Conservation (phyloP, 2,888 invertebrate genomes). For the Xanthia icteritia region DNA sequence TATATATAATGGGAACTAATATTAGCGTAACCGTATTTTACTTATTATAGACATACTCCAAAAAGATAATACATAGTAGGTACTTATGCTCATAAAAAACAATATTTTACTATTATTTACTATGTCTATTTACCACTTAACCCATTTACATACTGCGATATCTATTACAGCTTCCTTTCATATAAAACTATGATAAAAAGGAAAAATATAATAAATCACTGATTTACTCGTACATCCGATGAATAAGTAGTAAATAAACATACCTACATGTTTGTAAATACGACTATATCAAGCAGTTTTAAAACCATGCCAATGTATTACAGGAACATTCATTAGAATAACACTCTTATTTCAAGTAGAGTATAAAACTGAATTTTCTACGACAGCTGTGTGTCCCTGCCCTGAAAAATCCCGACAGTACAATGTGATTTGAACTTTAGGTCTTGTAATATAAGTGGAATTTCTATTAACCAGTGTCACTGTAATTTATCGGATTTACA, state of each 20-base stretch:
- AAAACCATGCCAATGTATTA: constrained; percentile 26
- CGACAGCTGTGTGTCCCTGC: too few relatives aligned
- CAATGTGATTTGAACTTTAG: not conserved
- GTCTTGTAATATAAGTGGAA: fast-evolving
- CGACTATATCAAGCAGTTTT: constrained; percentile 9
- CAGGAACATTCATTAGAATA: not conserved
- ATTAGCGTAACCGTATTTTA: constrained; percentile 3
- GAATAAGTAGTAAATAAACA: constrained; percentile 19
- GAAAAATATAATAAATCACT: not conserved
- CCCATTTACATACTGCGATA: constrained; percentile 4
- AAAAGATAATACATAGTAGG: constrained; percentile 3
- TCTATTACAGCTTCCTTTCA: not conserved
- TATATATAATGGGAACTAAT: not conserved
- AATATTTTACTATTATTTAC: not conserved
- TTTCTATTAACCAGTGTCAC: not conserved
- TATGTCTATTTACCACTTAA: not conserved
- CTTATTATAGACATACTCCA: not conserved
- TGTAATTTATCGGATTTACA: not conserved
- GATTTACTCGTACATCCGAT: constrained; percentile 1
- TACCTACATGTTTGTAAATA: constrained; percentile 32
- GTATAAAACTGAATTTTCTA: not conserved
- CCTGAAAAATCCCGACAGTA: not conserved
- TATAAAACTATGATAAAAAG: not conserved
- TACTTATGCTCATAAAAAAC: not conserved
- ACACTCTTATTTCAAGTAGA: not conserved